phyloP scores from a whole-genome alignment of 1,140 invertebrate species.

The Procambarus clarkii region DNA sequence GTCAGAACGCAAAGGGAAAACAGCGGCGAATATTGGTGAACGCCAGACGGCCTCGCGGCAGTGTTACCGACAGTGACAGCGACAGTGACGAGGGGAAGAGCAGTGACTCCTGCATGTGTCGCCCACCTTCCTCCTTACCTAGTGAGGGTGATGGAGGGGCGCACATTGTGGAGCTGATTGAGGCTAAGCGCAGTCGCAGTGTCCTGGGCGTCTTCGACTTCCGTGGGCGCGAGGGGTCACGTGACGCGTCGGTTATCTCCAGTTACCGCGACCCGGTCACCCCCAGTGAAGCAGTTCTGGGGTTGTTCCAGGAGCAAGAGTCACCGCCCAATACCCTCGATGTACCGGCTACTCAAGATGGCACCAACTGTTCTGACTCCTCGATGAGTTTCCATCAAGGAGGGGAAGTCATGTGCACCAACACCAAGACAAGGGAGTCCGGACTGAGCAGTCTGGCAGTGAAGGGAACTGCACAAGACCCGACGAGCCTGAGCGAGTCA shows the following conservation, averaged over 20 bases:
- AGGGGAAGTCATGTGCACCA: constrained; percentile 13
- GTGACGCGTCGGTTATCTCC: not conserved
- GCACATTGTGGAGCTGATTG: not conserved
- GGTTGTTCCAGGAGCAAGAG: not conserved
- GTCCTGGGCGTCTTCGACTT: not conserved
- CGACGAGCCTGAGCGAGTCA: not conserved
- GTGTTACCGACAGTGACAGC: not conserved
- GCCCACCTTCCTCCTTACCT: not conserved
- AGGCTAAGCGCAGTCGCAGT: not conserved
- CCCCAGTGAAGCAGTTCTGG: not conserved
- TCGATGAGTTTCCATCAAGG: not conserved
- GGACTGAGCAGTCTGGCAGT: not conserved
- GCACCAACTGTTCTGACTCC: not conserved
- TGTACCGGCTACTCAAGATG: not conserved
- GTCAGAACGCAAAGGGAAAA: too few species aligned
- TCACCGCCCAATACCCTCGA: not conserved
- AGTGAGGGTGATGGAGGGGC: not conserved
- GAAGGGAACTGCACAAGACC: not conserved
- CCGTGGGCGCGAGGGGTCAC: not conserved
- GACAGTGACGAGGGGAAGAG: not conserved
- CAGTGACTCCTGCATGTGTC: not conserved
- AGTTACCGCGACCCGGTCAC: not conserved
- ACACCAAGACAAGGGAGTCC: constrained; percentile 8
- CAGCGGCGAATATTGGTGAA: too few species aligned
- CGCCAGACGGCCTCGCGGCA: not conserved